phyloP scores from a whole-genome alignment of 2,113 vertebrate species.

The Psittacula cyanocephala region DNA sequence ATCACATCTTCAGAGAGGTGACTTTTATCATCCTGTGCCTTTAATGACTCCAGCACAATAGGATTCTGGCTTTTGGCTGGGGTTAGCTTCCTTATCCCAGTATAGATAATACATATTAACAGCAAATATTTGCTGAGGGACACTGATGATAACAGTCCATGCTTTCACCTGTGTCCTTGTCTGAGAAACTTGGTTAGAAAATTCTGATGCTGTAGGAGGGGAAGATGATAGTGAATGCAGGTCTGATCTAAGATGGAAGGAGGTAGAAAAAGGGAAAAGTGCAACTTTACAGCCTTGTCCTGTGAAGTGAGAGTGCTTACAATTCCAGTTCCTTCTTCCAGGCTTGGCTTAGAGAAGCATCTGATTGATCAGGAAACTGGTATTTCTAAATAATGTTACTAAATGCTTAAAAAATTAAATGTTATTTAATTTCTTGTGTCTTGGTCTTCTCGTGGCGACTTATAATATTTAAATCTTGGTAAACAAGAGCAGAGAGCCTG shows the following conservation, averaged over 20 bases:
- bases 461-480: conserved; percentile 25
- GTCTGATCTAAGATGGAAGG: not conserved
- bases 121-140: not conserved
- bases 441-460: not conserved
- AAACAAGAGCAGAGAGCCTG: conserved; percentile 17
- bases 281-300: not conserved
- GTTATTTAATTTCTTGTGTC: conserved; percentile 14
- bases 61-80: not conserved
- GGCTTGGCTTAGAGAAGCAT: not conserved
- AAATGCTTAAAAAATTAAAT: not conserved
- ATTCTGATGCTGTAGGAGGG: not conserved
- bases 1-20: not conserved
- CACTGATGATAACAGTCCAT: not conserved
- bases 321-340: not conserved
- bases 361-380: not conserved
- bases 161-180: not conserved
- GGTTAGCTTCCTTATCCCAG: not conserved
- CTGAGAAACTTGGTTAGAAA: not conserved
- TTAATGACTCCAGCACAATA: not conserved
- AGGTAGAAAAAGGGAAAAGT: not conserved
- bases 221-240: not conserved
- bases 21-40: not conserved
- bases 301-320: accelerated
- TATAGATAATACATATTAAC: not conserved
- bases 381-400: not conserved